These are phyloP conservation scores for Pseudolaguvia tuberculata DNA, from an alignment of 2,113 vertebrate genomes.

Conservation along the genomic window DNA sequence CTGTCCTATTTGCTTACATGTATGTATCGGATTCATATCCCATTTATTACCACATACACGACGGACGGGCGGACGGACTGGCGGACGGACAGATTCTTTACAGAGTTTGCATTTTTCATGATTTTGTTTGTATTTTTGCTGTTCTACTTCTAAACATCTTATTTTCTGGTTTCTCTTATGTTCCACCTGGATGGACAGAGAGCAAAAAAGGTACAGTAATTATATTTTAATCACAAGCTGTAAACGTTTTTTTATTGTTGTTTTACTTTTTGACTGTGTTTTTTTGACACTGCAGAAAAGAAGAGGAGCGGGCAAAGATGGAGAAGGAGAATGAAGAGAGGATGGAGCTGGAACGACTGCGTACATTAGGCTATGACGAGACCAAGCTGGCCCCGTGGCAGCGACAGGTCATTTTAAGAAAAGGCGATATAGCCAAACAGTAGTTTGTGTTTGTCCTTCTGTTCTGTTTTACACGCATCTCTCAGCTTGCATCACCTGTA, in stretches of 20 bases:
- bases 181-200: constrained; percentile 70
- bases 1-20: no score
- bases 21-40: no score
- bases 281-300: constrained; percentile 70
- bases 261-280: neutral
- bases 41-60: neutral
- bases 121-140: constrained; percentile 17
- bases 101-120: neutral
- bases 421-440: constrained; percentile 91
- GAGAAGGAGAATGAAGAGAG: constrained; percentile 81
- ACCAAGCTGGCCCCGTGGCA: constrained; percentile 96
- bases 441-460: constrained; percentile 55
- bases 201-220: constrained; percentile 88
- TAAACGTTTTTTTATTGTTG: neutral
- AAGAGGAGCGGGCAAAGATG: constrained; percentile 75
- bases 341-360: constrained; percentile 85
- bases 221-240: neutral
- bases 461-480: constrained; percentile 8
- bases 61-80: neutral
- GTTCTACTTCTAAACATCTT: constrained; percentile 35
- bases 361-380: constrained; percentile 92
- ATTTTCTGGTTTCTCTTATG: constrained; percentile 53
- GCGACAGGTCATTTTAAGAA: constrained; percentile 93
- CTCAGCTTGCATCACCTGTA: neutral
- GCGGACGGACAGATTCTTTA: no score